These are phyloP conservation scores for Panulirus ornatus DNA, from an alignment of 1,140 invertebrate genomes.

Conservation along the genomic window DNA sequence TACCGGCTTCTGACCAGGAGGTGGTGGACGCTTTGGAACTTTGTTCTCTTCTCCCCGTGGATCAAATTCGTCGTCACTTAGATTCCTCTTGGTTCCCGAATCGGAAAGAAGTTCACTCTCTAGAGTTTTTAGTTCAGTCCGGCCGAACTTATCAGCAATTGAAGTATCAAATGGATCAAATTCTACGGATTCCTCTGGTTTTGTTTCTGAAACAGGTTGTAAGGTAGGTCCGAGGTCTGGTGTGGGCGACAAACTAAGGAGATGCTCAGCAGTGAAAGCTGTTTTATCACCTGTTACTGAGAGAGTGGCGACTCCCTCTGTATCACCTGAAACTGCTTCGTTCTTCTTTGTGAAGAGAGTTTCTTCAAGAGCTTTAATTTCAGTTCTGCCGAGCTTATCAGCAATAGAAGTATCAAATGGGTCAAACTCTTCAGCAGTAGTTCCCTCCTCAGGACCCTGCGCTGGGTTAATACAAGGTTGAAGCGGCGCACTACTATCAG, in stretches of 20 bases:
- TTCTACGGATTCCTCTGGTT: constrained; percentile 78
- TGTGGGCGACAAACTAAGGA: constrained; percentile 83
- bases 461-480: constrained; percentile 68
- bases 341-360: constrained; percentile 37
- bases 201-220: constrained; percentile 32
- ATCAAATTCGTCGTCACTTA: constrained; percentile 75
- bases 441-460: constrained; percentile 47
- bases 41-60: constrained; percentile 67
- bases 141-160: constrained; percentile 84
- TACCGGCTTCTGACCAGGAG: constrained; percentile 35
- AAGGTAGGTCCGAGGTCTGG: constrained; percentile 77
- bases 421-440: constrained; percentile 79
- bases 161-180: constrained; percentile 91
- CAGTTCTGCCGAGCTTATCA: constrained; percentile 72
- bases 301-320: background rate
- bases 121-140: constrained; percentile 82
- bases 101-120: constrained; percentile 57
- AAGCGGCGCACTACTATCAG: constrained; percentile 74
- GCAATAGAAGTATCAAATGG: constrained; percentile 76
- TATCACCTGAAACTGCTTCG: background rate
- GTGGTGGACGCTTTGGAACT: constrained; percentile 53
- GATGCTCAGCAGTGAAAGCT: constrained; percentile 30
- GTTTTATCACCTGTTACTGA: constrained; percentile 36
- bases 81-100: constrained; percentile 62
- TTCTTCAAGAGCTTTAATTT: constrained; percentile 72